These are phyloP conservation scores for Xylocampa areola DNA, from an alignment of 2,888 invertebrate genomes.

Conservation along the genomic window DNA sequence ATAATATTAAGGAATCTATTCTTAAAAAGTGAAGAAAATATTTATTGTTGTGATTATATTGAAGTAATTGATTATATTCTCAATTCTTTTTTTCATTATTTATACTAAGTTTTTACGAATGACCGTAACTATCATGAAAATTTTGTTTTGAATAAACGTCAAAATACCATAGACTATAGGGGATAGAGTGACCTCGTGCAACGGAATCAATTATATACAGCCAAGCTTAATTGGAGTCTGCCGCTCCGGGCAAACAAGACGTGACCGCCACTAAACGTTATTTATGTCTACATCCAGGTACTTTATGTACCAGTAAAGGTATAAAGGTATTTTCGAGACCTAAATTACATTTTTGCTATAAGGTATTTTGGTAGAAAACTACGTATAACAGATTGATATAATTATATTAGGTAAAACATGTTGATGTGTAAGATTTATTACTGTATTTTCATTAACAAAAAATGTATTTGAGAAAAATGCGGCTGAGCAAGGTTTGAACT, in stretches of 20 bases:
- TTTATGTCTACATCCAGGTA: conserved; percentile 41
- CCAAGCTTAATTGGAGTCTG: conserved; percentile 50
- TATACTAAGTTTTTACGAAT: too few species aligned
- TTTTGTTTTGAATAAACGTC: background rate
- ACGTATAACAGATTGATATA: background rate
- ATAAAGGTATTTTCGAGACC: background rate
- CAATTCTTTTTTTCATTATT: conserved; percentile 5
- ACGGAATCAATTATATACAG: conserved; percentile 46
- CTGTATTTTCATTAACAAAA: too few species aligned
- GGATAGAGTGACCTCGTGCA: conserved; percentile 18
- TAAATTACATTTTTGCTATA: background rate
- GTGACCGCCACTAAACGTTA: conserved; percentile 47
- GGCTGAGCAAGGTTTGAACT: too few species aligned
- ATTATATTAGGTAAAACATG: too few species aligned
- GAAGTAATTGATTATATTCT: too few species aligned
- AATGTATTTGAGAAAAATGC: too few species aligned
- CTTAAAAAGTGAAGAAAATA: too few species aligned
- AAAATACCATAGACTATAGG: conserved; percentile 26
- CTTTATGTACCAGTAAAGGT: conserved; percentile 5
- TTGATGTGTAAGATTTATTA: too few species aligned
- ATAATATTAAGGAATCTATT: too few species aligned
- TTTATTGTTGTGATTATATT: too few species aligned
- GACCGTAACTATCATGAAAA: too few species aligned
- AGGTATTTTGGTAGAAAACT: background rate
- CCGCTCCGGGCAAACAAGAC: conserved; percentile 46